phyloP scores from a whole-genome alignment of 2,113 vertebrate species.

The Herpetotheres cachinnans region DNA sequence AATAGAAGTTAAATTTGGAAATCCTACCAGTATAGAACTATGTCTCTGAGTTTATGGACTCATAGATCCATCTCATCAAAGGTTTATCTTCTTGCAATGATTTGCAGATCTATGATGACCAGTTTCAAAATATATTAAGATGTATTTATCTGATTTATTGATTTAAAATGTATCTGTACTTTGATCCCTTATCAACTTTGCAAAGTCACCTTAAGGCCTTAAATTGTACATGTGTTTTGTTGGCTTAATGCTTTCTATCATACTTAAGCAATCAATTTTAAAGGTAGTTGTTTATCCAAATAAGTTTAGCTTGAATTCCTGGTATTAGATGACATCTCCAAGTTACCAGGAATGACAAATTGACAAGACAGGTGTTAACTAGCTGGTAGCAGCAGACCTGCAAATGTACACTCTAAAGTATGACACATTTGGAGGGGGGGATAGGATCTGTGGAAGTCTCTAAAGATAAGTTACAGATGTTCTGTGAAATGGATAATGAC shows the following conservation, averaged over 20 bases:
- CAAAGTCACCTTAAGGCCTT: not conserved
- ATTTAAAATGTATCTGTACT: not conserved
- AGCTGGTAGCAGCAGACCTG: not conserved
- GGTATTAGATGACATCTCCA: not conserved
- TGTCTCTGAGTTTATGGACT: not conserved
- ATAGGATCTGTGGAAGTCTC: not conserved
- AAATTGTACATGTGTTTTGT: not conserved
- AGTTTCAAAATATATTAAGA: not conserved
- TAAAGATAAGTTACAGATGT: not conserved
- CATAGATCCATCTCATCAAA: not conserved
- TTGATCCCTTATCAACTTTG: not conserved
- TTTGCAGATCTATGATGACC: fast-evolving
- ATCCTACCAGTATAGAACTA: not conserved
- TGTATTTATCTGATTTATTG: not conserved
- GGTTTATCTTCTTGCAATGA: not conserved
- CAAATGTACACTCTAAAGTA: not conserved
- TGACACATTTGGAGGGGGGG: fast-evolving
- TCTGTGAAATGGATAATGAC: not conserved
- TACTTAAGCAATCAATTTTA: not conserved
- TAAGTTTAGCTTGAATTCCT: not conserved
- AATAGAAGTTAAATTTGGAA: not conserved
- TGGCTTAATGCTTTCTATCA: not conserved
- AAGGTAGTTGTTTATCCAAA: not conserved
- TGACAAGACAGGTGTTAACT: not conserved
- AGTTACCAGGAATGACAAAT: not conserved